Base-by-base conservation (phyloP, 2,113 vertebrate species). In the Phyllostomus discolor region DNA sequence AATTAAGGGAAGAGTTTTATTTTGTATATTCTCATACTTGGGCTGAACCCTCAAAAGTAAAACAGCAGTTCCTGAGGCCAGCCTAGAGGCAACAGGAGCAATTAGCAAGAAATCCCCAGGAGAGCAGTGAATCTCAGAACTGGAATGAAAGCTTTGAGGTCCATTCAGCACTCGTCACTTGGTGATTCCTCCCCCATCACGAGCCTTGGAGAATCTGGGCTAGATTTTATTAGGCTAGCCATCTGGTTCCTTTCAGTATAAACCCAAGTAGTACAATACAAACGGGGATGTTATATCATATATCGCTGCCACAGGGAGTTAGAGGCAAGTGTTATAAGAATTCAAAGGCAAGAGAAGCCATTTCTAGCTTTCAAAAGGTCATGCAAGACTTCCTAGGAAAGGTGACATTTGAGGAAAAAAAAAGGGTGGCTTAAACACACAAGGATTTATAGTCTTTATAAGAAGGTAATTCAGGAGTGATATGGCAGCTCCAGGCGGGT, bases 161-260 rank as follows among this genome's bases (percentile, higher is more conserved):
- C 50, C 24, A 59, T 88, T 46, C 67, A 85, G 46, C 41, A 28
- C 10, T 46, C 70, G 50, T 81, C n/a, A 50, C 76, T 73, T 52
- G 78, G 10, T 33, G 31, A 69, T 38, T n/a, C 50, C 17, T 80
- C 24, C 28, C 80, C 46, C 12, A 24, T 66, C 80, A 50, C n/a
- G 33, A 88, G 70, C 31, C 80, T 64, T 75, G 20, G 59, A 95
- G 57, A 62, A 91, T 64, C 79, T 76, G 43, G 38, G 43, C 57
- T 95, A 96, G 72, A 91, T 89, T 89, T 86, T 82, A 86, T 82
- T 78, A 83, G 73, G 67, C 35, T 78, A 43, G 80, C 59, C 88
- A 54, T 90, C 81, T 95, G 93, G 84, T 57, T 96, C 67, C 76
- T 66, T 92, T 72, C 52, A 81, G 7, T 11, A 69, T 76, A 88